Base-by-base conservation (phyloP, 1,140 invertebrate species). In the Piezodorus guildinii region DNA sequence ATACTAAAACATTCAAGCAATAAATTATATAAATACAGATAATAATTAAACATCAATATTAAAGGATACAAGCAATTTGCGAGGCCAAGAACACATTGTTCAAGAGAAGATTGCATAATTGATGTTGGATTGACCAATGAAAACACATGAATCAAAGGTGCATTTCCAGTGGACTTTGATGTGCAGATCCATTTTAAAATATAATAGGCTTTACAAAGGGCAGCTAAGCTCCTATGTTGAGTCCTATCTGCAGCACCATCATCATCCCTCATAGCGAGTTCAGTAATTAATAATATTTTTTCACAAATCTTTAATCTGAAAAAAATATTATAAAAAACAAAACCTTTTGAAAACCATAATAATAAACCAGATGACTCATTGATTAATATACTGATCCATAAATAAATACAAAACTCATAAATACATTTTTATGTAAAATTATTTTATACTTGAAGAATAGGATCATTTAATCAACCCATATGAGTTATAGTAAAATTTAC, bases 21-120 rank as follows among this genome's bases (percentile, higher is more conserved):
- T 39, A 39, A 39, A 12, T 39, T 10, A 39, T 1, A 39, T 4
- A 39, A 39, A 6, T 6, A 39, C 1, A 39, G 9, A 39, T 39
- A 39, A 39, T 39, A 39, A 39, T 10, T 1, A 39, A 39, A 12
- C 34, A 39, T 39, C 9, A 56, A 27, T 23, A 9, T 56, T 23
- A 27, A 56, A 56, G 52, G 52, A 65, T 65, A 65, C 64, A 65
- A 12, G 15, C 17, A 39, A 44, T 61, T 65, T 10, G 60, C 25
- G 15, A 65, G 30, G 51, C 59, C 30, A 15, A 61, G 19, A 8
- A 62, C 64, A 21, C 44, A 62, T 34, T 51, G 59, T 9, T 51
- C 34, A 16, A 65, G 19, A 45, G 59, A n/a, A 16, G 25, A 25
- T 14, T 51, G 51, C 64, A 65, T 65, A 8, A 62, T 16, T 15